Evolutionary conservation across 1,140 invertebrate species (phyloP), one percentile per base, ranked within the genome.

Genomic region (Ganaspis sp.): DNA sequence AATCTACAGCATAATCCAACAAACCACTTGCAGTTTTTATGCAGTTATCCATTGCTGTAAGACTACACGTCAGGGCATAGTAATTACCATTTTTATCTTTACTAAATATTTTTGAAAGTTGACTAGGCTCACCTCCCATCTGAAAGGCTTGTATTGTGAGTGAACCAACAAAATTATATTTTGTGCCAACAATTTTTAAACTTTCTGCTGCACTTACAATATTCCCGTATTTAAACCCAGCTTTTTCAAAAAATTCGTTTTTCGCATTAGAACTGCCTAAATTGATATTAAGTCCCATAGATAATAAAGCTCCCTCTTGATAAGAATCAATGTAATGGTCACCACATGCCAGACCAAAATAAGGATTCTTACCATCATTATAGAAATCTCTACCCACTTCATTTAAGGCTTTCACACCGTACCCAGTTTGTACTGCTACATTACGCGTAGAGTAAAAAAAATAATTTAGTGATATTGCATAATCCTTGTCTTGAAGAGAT

Each of bases 381-480:
- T 49, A 49, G 17, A n/a, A 1, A n/a, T 17, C 15, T 49, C 5
- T 49, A 17, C 45, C 45, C 0, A 17, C n/a, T 49, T 49, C 45
- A 17, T 15, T 49, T 4, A 49, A 15, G 0, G 45, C 45, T 3
- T 49, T 49, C 2, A 5, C 12, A 49, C 45, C 45, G 8, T 49
- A n/a, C 1, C 15, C 45, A 5, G 45, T 4, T 64, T 23, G 58
- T 26, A 64, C 21, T 26, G 26, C 58, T 12, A 64, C 58, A 64
- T 23, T 64, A 26, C 9, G 26, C 2, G 58, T 12, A 64, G 15
- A 4, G 58, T 34, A 34, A 12, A 26, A 6, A 21, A 9, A 64
- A 64, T 64, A 64, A 29, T 64, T 64, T 1, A 64, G 15, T 29
- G 58, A 64, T 64, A 21, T 64, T 64, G 58, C 21, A 21, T 64